Evolutionary conservation across 2,797 vertebrate species (phyloP), one percentile per base, ranked within the genome.

Genomic region (Tenualosa ilisha): DNA sequence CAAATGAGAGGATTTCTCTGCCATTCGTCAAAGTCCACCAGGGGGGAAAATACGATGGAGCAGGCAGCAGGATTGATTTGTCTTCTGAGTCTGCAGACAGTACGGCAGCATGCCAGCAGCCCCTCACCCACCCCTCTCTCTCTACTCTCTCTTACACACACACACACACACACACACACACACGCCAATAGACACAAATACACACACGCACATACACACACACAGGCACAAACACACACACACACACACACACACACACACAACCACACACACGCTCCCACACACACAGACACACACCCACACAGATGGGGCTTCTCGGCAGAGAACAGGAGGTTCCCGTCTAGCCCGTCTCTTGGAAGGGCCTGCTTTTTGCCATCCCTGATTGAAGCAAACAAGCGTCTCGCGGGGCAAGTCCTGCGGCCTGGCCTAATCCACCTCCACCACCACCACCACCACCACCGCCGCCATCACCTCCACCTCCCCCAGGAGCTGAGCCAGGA

Each of bases 321-420:
- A 88, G 92, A 88, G 91, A 94, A 92, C 89, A 93, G 91, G 81
- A 92, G 89, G 90, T 89, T 91, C 90, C 86, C 88, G 91, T 94
- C 92, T 89, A 88, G 90, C 86, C 82, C 54, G 84, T 89, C 20
- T 83, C 83, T 56, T 46, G 75, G 40, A 79, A 49, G 89, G 79
- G 91, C 83, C 92, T 95, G 94, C 81, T 92, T 93, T 92, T 91
- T 93, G 90, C 84, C 91, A 92, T 20, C 46, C 84, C 87, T 93
- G 92, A 95, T 94, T 94, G 92, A 94, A 92, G 92, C 89, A 92
- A 95, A 95, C 93, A 93, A 93, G 91, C 89, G 91, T 92, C 90
- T 89, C 90, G 88, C 91, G 92, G 86, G 87, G 91, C 91, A 88
- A 94, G 93, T 88, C 89, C 89, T 92, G 91, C 89, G 92, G 92